These are phyloP conservation scores for Drosophila ohnishii DNA, from an alignment of 1,140 invertebrate genomes.

Conservation along the genomic window DNA sequence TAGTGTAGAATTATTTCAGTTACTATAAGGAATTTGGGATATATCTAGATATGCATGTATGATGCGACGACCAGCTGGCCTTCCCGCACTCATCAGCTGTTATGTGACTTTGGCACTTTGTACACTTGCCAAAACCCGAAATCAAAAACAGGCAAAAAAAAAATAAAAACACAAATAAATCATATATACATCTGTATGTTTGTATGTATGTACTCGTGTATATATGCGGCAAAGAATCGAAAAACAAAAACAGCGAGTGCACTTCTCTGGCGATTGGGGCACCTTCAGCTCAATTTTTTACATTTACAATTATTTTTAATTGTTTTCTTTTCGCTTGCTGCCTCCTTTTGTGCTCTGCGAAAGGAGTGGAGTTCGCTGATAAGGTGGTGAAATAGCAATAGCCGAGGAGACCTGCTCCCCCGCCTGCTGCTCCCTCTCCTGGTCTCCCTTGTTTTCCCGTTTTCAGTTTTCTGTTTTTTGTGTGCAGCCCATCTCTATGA, in stretches of 20 bases:
- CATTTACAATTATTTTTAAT: slow-evolving; percentile 14
- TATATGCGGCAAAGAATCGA: neutral
- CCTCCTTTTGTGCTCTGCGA: slow-evolving; percentile 17
- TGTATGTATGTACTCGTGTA: no score
- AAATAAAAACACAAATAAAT: slow-evolving; percentile 11
- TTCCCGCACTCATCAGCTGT: slow-evolving; percentile 70
- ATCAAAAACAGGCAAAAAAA: slow-evolving; percentile 25
- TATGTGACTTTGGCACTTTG: slow-evolving; percentile 58
- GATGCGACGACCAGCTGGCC: slow-evolving; percentile 65
- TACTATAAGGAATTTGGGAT: slow-evolving; percentile 20
- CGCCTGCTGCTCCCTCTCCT: no score
- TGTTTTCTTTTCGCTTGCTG: slow-evolving; percentile 1
- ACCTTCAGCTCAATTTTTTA: slow-evolving; percentile 4
- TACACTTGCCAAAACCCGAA: slow-evolving; percentile 63
- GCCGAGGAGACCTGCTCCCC: neutral
- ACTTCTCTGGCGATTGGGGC: slow-evolving; percentile 9
- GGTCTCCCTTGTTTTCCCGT: slow-evolving; percentile 3
- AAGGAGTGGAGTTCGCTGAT: slow-evolving; percentile 45
- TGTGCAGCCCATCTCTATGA: slow-evolving; percentile 46
- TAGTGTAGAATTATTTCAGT: slow-evolving; percentile 4
- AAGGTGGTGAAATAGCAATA: slow-evolving; percentile 47
- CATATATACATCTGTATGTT: slow-evolving; percentile 9
- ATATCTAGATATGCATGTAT: slow-evolving; percentile 16
- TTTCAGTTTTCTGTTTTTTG: slow-evolving; percentile 1
- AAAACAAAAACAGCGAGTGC: slow-evolving; percentile 14